Conservation (phyloP, 53 echinoderm and acorn worm genomes). For the Astropecten irregularis region DNA sequence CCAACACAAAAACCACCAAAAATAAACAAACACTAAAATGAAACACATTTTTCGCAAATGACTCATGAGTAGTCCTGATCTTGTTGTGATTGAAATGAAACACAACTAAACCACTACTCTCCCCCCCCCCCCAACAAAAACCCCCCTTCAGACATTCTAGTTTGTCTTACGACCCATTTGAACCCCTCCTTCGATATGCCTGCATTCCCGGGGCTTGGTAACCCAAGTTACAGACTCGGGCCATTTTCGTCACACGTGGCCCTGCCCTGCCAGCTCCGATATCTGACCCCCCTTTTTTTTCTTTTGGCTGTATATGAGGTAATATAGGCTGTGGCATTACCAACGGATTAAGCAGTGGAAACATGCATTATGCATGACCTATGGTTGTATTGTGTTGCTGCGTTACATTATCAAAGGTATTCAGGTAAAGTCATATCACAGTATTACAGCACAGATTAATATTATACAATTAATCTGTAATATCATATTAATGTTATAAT, state of each 20-base stretch:
- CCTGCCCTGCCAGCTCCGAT: not conserved
- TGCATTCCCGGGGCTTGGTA: not conserved
- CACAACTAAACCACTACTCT: not conserved
- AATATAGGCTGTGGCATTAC: not conserved
- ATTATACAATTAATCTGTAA: too few species aligned
- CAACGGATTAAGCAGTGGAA: not conserved
- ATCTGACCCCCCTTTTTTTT: conserved; percentile 2
- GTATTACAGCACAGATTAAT: conserved; percentile 41
- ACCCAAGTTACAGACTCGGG: not conserved
- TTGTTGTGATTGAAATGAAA: too few species aligned
- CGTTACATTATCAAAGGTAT: not conserved
- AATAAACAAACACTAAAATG: not conserved
- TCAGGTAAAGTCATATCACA: not conserved
- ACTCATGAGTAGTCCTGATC: conserved; percentile 14
- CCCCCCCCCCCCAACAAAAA: too few species aligned
- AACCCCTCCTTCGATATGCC: not conserved
- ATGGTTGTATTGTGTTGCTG: conserved; percentile 9
- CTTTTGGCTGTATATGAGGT: not conserved
- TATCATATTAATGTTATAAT: too few species aligned
- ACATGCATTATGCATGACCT: conserved; percentile 32
- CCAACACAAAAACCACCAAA: too few species aligned
- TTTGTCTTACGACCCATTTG: not conserved
- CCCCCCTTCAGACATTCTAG: not conserved
- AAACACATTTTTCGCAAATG: conserved; percentile 15
- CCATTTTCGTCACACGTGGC: not conserved